Base-by-base conservation (phyloP, 2,888 invertebrate genomes). In the Atethmia centrago region DNA sequence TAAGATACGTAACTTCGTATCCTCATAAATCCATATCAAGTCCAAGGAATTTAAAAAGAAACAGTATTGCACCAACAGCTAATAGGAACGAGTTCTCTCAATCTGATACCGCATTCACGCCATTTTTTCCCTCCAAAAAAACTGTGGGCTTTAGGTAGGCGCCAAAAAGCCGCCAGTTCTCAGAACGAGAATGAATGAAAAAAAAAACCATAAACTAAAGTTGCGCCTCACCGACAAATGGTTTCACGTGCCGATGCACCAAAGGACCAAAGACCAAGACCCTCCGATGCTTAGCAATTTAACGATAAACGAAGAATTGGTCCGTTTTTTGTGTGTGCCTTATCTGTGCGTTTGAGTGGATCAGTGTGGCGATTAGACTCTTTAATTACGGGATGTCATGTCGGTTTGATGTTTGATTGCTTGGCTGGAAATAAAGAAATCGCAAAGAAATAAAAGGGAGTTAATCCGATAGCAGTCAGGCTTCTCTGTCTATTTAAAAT, bases 101-200 rank as follows among this genome's bases (percentile, higher is more conserved):
- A 82, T 83, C 80, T 66, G 83, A 88, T 87, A 85, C 83, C 74
- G 85, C 85, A 82, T 85, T 89, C 89, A 89, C 91, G 92, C 90
- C 89, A 91, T 91, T 90, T 36, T 89, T 87, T 67, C 77, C 74
- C 59, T 77, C 55, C 68, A 71, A 82, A 88, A 86, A 90, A 91
- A 92, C 86, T 83, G 82, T 82, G 87, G 80, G 88, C 89, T 90
- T 92, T 90, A 91, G 88, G 88, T 91, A 93, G 95, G 95, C 95
- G 95, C 95, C 95, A 94, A 95, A 95, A 93, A 91, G 92, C 93
- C 93, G 95, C 92, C 93, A 80, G 92, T 95, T 95, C 95, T 94
- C 85, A 91, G 95, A 95, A 95, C 88, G 85, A 83, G 92, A 91
- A 92, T 94, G 92, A 93, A 95, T 93, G 93, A 94, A 95, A 95